A percentile compares a stretch with the other conserved stretches of the same genome.
Evolutionary conservation across 2,888 invertebrate species (phyloP).

Genomic region (Neoitamus cyanurus): DNA sequence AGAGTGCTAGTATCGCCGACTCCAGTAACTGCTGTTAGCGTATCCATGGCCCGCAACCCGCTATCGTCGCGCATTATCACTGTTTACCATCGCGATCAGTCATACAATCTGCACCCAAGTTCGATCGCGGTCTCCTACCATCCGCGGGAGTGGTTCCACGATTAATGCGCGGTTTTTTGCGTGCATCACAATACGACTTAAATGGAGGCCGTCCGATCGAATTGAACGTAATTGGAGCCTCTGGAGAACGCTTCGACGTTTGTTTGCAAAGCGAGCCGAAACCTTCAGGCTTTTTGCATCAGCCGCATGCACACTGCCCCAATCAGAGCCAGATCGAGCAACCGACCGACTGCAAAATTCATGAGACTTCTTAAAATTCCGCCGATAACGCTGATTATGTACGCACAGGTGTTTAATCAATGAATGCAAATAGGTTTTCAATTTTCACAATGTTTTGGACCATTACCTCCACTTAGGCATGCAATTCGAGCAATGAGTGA

Average conservation of each 20-base stretch:
- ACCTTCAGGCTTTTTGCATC: not conserved
- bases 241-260: not conserved
- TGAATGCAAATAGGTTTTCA: not conserved
- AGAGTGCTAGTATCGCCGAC: not conserved
- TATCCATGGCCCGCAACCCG: not conserved
- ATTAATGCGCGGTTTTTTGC: not conserved
- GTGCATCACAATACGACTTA: not conserved
- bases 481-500: not conserved
- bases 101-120: not conserved
- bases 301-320: not conserved
- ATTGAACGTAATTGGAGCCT: not conserved
- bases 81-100: not conserved
- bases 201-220: not conserved
- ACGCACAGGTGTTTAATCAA: not conserved
- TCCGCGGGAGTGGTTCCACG: not conserved
- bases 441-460: not conserved
- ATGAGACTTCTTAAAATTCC: not conserved
- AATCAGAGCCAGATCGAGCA: not conserved
- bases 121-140: not conserved
- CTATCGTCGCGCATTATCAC: not conserved
- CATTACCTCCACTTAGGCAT: not conserved
- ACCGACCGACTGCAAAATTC: not conserved
- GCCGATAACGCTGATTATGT: not conserved
- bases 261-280: not conserved
- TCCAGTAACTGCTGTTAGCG: not conserved